Conservation (phyloP, 2,888 invertebrate species). For the Heliconius charithonia region DNA sequence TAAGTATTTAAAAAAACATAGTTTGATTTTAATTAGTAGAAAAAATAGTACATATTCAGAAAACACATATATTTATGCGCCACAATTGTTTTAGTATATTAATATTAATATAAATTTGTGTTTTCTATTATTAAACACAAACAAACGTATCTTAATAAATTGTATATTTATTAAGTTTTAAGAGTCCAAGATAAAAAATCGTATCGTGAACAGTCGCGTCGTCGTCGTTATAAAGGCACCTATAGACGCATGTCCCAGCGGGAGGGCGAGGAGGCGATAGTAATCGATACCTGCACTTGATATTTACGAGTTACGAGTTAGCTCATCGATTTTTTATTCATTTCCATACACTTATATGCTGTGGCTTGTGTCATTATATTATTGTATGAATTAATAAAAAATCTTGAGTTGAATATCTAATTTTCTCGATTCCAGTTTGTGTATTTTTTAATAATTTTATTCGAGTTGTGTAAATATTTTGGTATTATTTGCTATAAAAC, state of each 20-base stretch:
- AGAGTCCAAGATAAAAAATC: slow-evolving; percentile 32
- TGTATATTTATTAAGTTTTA: not conserved
- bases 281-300: slow-evolving; percentile 68
- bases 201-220: slow-evolving; percentile 43
- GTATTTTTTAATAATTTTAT: not conserved
- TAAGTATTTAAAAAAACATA: too few relatives aligned
- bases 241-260: slow-evolving; percentile 56
- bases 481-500: not conserved
- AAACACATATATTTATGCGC: too few relatives aligned
- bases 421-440: not conserved
- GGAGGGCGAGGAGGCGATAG: slow-evolving; percentile 66
- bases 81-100: too few relatives aligned
- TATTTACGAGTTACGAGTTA: slow-evolving; percentile 59
- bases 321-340: slow-evolving; percentile 7
- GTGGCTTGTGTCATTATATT: not conserved
- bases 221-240: slow-evolving; percentile 26
- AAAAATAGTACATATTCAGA: too few relatives aligned
- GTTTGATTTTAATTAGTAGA: too few relatives aligned
- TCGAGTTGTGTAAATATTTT: not conserved
- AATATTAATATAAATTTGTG: too few relatives aligned
- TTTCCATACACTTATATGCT: slow-evolving; percentile 2
- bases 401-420: not conserved
- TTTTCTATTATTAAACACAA: too few relatives aligned
- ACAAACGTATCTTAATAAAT: too few relatives aligned
- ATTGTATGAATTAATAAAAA: slow-evolving; percentile 6